Base-by-base conservation (phyloP, 2,888 invertebrate species). In the Oasisia sp. region DNA sequence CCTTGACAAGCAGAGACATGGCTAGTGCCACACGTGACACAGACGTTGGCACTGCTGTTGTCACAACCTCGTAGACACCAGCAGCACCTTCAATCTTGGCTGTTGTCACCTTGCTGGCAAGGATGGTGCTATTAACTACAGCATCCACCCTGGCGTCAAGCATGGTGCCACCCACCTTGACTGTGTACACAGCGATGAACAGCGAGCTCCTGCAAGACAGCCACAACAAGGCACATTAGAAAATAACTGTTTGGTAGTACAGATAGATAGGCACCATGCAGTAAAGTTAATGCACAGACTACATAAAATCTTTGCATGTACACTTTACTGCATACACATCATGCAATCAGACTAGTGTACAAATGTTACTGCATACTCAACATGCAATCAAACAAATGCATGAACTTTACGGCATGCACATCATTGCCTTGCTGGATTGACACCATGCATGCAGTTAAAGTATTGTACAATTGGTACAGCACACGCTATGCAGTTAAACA, bases 281-380 rank as follows among this genome's bases (percentile, higher is more conserved):
- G 74, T 4, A 14, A 74, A 74, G 74, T n/a, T 74, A 74, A 27
- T 14, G 74, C n/a, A n/a, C 27, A 74, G 27, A 74, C 27, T 74
- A 0, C 74, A 19, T 74, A 27, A 19, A 74, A 19, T 27, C 0
- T 7, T 7, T 74, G 19, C 74, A 74, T 74, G 19, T n/a, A 74
- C 74, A 74, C 74, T 74, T 74, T 27, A 74, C n/a, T 74, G 74
- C 74, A 74, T 74, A 74, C 74, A 74, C 74, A 74, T 74, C 74
- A 27, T 74, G 27, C 74, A 74, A n/a, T 4, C 19, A 74, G 27
- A n/a, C 19, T 74, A 3, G 74, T 74, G 27, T 8, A n/a, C 74
- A 74, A 27, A 74, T 7, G 3, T 74, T 27, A 74, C 74, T 74
- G 5, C 27, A 19, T 74, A 7, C 27, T 27, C 74, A 74, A 7